A percentile compares a stretch with the other conserved stretches of the same genome.
Conservation (phyloP, 2,113 vertebrate genomes). For the Butorides virescens region DNA sequence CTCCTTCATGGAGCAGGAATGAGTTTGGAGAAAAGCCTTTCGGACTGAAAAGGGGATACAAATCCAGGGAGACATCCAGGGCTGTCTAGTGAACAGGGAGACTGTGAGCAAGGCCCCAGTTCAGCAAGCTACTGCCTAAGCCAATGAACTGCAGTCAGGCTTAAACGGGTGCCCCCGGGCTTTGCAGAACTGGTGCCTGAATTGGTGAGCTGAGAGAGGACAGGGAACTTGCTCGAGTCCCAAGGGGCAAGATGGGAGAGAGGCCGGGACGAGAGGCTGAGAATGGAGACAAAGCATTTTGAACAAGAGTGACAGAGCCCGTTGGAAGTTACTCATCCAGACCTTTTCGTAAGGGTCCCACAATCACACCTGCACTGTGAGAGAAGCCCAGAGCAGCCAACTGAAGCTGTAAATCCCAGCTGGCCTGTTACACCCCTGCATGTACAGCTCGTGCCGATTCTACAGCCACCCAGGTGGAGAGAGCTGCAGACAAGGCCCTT, state of each 20-base stretch:
- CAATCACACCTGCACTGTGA: too few species aligned
- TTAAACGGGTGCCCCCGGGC: neutral
- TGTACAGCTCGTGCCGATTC: fast-evolving
- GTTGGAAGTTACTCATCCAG: neutral
- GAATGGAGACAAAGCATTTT: neutral
- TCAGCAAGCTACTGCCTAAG: neutral
- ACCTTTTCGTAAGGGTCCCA: neutral
- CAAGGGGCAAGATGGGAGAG: fast-evolving
- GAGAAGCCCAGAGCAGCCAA: neutral
- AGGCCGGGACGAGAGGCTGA: neutral
- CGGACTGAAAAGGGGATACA: neutral
- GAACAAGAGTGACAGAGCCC: neutral
- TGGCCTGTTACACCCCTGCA: neutral
- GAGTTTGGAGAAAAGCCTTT: neutral
- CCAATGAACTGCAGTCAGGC: neutral
- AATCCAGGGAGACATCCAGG: neutral
- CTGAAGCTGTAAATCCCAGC: neutral
- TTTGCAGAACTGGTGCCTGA: neutral
- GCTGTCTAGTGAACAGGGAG: neutral
- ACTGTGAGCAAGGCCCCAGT: neutral
- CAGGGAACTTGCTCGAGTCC: neutral
- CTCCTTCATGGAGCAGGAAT: neutral
- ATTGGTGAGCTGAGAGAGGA: neutral
- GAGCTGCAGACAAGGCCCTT: neutral
- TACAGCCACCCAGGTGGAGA: neutral